Evolutionary conservation across 1,140 invertebrate species (phyloP).

Genomic region (Diorhabda elongata): DNA sequence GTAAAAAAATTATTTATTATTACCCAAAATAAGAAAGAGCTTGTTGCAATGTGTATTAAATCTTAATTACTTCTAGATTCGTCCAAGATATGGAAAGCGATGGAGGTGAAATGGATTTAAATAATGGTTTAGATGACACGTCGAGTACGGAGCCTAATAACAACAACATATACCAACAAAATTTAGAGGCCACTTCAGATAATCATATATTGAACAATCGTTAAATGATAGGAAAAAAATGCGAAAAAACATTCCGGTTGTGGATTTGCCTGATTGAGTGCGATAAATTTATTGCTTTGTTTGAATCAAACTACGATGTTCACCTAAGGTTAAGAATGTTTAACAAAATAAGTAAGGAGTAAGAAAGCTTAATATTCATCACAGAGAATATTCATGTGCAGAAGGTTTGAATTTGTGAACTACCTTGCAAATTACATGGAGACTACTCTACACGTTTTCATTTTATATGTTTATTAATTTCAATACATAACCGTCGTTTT

Average conservation of each 20-base stretch:
- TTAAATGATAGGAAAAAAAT: slow-evolving; percentile 15
- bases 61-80: slow-evolving; percentile 8
- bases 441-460: no score
- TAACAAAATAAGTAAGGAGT: not conserved
- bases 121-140: slow-evolving; percentile 26
- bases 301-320: slow-evolving; percentile 8
- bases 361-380: slow-evolving; percentile 4
- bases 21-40: no score
- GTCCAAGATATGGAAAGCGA: slow-evolving; percentile 46
- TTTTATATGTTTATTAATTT: no score
- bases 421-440: no score
- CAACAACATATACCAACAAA: slow-evolving; percentile 44
- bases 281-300: not conserved
- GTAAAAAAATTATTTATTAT: no score
- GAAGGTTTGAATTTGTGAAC: not conserved
- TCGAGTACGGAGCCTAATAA: slow-evolving; percentile 41
- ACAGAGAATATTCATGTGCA: not conserved
- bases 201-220: slow-evolving; percentile 34
- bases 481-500: no score
- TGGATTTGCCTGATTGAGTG: not conserved
- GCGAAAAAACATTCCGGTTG: not conserved
- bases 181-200: slow-evolving; percentile 40
- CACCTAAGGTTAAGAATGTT: slow-evolving; percentile 11
- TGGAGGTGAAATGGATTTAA: slow-evolving; percentile 39
- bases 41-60: no score